Conservation (phyloP, 1,140 invertebrate genomes). For the Apis mellifera region DNA sequence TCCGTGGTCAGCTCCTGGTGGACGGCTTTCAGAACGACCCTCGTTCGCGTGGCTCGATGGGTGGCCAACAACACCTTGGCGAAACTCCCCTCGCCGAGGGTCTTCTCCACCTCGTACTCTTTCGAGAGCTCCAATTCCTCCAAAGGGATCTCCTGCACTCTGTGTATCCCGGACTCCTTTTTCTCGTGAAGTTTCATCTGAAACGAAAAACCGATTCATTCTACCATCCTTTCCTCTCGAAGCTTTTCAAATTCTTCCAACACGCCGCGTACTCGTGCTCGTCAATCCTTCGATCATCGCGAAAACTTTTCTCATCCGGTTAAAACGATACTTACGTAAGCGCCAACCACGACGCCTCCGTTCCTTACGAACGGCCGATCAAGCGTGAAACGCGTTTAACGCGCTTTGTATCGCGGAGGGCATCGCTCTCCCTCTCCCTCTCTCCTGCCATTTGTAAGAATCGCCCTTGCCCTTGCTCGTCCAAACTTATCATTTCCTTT, state of each 20-base stretch:
- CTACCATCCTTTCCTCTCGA: too few relatives aligned
- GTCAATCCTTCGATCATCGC: neutral
- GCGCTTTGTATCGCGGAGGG: conserved; percentile 3
- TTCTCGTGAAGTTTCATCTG: conserved; percentile 80
- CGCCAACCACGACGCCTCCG: neutral
- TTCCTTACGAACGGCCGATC: conserved; percentile 13
- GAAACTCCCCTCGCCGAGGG: conserved; percentile 87
- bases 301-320: neutral
- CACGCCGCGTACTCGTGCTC: neutral
- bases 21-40: conserved; percentile 86
- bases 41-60: conserved; percentile 83
- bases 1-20: conserved; percentile 86
- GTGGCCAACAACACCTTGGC: conserved; percentile 85
- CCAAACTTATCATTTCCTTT: too few relatives aligned
- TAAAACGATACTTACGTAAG: neutral
- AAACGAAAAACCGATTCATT: conserved; percentile 45
- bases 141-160: conserved; percentile 83
- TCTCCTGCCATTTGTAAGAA: neutral
- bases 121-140: conserved; percentile 83
- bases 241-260: too few relatives aligned
- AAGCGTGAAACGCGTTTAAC: neutral
- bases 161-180: conserved; percentile 79
- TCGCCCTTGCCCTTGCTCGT: conserved; percentile 1
- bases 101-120: conserved; percentile 86
- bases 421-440: neutral